Evolutionary conservation across 2,888 invertebrate species (phyloP).

Genomic region (Amiota communis): DNA sequence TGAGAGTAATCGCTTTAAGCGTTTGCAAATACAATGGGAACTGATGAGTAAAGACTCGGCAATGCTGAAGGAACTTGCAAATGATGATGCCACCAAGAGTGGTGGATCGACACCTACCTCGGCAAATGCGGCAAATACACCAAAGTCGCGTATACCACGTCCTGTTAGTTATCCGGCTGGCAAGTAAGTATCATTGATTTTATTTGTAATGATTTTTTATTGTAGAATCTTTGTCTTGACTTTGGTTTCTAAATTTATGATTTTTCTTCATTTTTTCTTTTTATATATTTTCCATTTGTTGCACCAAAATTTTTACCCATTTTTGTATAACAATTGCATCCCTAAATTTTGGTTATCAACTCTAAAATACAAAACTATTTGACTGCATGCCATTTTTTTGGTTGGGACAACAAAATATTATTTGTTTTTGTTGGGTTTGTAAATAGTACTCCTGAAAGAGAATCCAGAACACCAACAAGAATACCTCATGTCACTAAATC

Average conservation of each 20-base stretch:
- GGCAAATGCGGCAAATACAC: conserved; percentile 56
- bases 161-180: conserved; percentile 73
- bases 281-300: conserved; percentile 23
- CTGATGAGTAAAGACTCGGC: conserved; percentile 73
- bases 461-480: conserved; percentile 38
- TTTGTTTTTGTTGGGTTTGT: conserved; percentile 23
- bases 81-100: conserved; percentile 71
- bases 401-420: conserved; percentile 43
- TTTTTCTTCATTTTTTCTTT: conserved; percentile 41
- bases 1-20: conserved; percentile 73
- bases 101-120: conserved; percentile 73
- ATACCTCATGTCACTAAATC: conserved; percentile 46
- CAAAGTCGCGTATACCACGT: conserved; percentile 72
- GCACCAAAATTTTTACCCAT: conserved; percentile 9
- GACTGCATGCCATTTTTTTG: conserved; percentile 39
- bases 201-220: neutral
- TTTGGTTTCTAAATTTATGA: conserved; percentile 43
- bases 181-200: conserved; percentile 64
- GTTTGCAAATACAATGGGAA: conserved; percentile 73
- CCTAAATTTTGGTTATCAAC: conserved; percentile 6
- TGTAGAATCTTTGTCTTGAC: conserved; percentile 1
- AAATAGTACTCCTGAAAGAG: conserved; percentile 50
- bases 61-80: conserved; percentile 71
- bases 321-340: neutral
- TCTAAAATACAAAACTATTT: neutral